Percentiles rank a stretch among this genome's conserved stretches.
Conservation (phyloP, 2,888 invertebrate species). For the Lamellibrachia satsuma region DNA sequence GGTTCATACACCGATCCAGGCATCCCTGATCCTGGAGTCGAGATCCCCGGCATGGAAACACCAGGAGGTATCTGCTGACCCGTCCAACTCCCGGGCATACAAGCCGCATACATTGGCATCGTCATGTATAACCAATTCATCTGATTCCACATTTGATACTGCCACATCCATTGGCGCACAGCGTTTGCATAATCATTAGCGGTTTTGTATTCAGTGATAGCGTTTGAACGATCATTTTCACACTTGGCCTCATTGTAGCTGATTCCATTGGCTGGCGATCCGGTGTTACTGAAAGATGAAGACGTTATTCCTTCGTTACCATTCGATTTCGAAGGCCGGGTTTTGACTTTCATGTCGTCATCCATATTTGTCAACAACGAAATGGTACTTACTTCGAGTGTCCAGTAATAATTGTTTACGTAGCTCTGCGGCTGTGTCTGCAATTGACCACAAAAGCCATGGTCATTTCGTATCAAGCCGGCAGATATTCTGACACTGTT, state of each 20-base stretch:
- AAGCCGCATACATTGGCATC: slow-evolving; percentile 21
- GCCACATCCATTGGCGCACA: slow-evolving; percentile 36
- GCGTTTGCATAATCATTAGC: slow-evolving; percentile 34
- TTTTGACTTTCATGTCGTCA: not conserved
- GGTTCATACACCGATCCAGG: not conserved
- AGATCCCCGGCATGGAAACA: not conserved
- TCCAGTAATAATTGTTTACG: not conserved
- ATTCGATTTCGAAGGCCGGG: slow-evolving; percentile 1
- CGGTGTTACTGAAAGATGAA: not conserved
- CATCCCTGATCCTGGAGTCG: not conserved
- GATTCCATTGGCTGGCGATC: not conserved
- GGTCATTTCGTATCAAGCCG: too few species aligned
- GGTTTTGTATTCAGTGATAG: slow-evolving; percentile 9
- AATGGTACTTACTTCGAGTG: not conserved
- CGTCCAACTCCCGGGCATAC: not conserved
- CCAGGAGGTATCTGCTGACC: not conserved
- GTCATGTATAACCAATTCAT: slow-evolving; percentile 29
- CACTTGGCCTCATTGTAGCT: not conserved
- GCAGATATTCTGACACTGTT: too few species aligned
- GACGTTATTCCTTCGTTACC: not conserved
- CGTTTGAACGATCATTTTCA: not conserved
- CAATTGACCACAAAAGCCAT: too few species aligned
- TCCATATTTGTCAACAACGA: slow-evolving; percentile 7
- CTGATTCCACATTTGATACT: slow-evolving; percentile 33
- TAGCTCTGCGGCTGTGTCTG: too few species aligned